These are phyloP conservation scores for Beris chalybata DNA, from an alignment of 2,888 invertebrate genomes.

Conservation along the genomic window DNA sequence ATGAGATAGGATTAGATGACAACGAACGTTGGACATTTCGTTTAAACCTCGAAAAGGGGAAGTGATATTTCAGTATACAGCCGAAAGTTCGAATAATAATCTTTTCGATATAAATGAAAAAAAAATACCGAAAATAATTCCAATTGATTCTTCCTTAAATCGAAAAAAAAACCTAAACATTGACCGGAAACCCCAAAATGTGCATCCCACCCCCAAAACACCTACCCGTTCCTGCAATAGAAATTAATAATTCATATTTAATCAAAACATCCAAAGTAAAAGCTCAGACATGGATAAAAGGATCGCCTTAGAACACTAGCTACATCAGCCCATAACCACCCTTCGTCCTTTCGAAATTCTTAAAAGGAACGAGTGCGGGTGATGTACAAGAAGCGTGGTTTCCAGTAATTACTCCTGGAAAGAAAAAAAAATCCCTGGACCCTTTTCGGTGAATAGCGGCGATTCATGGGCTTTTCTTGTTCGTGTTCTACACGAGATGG, in stretches of 20 bases:
- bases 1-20: too few species aligned
- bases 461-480: slow-evolving; percentile 6
- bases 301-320: slow-evolving; percentile 8
- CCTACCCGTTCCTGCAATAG: background rate
- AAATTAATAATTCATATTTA: slow-evolving; percentile 31
- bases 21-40: too few species aligned
- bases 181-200: too few species aligned
- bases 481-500: too few species aligned
- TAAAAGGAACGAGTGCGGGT: background rate
- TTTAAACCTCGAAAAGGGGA: too few species aligned
- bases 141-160: too few species aligned
- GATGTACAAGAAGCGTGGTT: slow-evolving; percentile 21
- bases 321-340: background rate
- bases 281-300: slow-evolving; percentile 27
- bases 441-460: slow-evolving; percentile 27
- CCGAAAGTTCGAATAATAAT: too few species aligned
- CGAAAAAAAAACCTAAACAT: too few species aligned
- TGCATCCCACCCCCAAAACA: too few species aligned
- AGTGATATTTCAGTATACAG: too few species aligned
- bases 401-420: slow-evolving; percentile 26
- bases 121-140: too few species aligned
- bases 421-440: slow-evolving; percentile 30
- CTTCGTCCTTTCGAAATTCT: background rate
- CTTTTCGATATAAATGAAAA: too few species aligned
- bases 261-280: slow-evolving; percentile 31